These are phyloP conservation scores for Halichoerus grypus DNA, from an alignment of 2,113 vertebrate species.

Conservation along the genomic window DNA sequence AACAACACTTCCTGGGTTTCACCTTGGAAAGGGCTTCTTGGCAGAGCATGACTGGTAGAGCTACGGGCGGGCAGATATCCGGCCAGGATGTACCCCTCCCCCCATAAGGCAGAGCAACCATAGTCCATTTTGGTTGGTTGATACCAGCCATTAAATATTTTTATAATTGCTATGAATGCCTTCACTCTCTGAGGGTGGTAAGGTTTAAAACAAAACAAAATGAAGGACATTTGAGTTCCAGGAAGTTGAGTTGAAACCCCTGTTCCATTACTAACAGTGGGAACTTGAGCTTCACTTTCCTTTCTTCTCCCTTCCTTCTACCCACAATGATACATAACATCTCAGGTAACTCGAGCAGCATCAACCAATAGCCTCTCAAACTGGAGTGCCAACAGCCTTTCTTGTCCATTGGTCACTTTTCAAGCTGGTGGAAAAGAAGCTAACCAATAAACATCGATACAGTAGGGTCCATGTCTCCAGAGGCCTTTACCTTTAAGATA, in stretches of 20 bases:
- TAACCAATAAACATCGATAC: neutral
- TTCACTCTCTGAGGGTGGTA: neutral
- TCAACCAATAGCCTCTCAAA: neutral
- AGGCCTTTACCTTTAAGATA: neutral
- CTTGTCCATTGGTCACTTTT: neutral
- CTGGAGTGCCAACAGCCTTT: neutral
- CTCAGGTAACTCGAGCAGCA: neutral
- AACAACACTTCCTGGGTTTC: neutral
- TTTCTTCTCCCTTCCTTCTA: neutral
- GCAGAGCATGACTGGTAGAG: accelerated
- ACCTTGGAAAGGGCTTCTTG: accelerated
- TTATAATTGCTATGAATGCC: neutral
- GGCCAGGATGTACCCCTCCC: no score
- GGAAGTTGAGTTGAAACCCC: neutral
- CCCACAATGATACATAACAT: accelerated
- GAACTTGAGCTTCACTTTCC: neutral
- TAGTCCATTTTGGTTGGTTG: neutral
- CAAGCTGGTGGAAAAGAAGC: neutral
- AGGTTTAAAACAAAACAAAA: neutral
- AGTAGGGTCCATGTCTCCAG: neutral
- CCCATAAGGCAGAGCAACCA: neutral
- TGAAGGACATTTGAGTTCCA: neutral
- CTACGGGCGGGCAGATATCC: accelerated
- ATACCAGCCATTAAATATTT: neutral
- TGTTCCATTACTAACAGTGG: neutral